Percentiles rank a stretch among this genome's conserved stretches.
Evolutionary conservation across 2,888 invertebrate genomes (phyloP).

Genomic region (Poecilobothrus nobilitatus): DNA sequence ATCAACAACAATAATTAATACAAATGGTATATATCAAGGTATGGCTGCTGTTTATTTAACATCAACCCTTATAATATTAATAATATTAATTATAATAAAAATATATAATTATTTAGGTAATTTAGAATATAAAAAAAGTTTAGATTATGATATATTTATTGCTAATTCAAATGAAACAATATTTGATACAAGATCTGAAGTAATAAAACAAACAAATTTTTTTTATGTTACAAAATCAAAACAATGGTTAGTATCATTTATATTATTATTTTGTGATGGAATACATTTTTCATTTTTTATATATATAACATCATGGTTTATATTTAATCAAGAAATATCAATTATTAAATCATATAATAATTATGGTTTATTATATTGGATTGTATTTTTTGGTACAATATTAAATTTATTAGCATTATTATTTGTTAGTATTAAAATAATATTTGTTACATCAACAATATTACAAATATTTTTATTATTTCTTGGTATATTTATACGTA

Average conservation of each 20-base stretch:
- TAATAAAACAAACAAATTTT: conserved; percentile 36
- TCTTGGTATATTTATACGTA: conserved; percentile 33
- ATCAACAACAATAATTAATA: neutral
- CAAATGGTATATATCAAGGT: conserved; percentile 33
- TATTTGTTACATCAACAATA: conserved; percentile 32
- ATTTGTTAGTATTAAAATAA: conserved; percentile 34
- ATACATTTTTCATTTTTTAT: conserved; percentile 36
- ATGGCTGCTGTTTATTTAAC: conserved; percentile 35
- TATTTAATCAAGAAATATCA: conserved; percentile 32
- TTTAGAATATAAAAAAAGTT: conserved; percentile 34
- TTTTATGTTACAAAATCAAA: conserved; percentile 38
- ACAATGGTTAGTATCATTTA: conserved; percentile 35
- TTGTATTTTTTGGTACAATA: conserved; percentile 31
- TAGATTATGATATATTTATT: conserved; percentile 36
- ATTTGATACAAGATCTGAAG: conserved; percentile 33
- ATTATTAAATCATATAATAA: conserved; percentile 26
- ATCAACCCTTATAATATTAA: conserved; percentile 27
- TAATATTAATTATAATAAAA: conserved; percentile 30
- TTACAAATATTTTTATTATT: conserved; percentile 29
- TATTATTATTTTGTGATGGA: conserved; percentile 34
- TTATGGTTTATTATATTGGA: conserved; percentile 36
- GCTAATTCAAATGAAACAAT: conserved; percentile 36
- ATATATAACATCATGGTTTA: conserved; percentile 37
- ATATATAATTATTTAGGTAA: conserved; percentile 32
- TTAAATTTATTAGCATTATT: conserved; percentile 25